Evolutionary conservation across 1,140 invertebrate genomes (phyloP), one percentile per base, ranked within the genome.

Genomic region (Maconellicoccus hirsutus): DNA sequence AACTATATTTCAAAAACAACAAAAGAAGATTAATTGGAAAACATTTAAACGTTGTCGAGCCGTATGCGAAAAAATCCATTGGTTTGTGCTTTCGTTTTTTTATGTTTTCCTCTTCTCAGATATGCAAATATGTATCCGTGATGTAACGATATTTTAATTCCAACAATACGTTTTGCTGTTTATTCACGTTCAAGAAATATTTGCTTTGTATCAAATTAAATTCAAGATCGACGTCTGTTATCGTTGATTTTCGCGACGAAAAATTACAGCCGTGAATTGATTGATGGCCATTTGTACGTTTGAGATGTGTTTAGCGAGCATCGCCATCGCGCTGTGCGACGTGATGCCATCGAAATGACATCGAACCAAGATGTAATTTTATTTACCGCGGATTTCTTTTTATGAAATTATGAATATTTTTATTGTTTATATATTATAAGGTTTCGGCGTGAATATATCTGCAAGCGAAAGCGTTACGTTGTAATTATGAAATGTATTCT

Each of bases 11-110:
- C 42, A 52, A 52, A 52, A 16, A 14, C n/a, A 52, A 52, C 42
- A 52, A 52, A 33, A 52, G 42, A 52, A 19, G 42, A 52, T 52
- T 52, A 52, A 52, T 52, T 52, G n/a, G 42, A 52, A 52, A 52
- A 14, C 42, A 52, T 52, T 52, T 16, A 52, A 52, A 52, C n/a
- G 42, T 16, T 52, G 42, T 52, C 12, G 42, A 52, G 42, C 3
- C 42, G n/a, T 33, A 33, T 6, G n/a, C n/a, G 42, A 52, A 16
- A 52, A 52, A 52, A 52, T 33, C 29, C 29, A 12, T 33, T 6
- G 29, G 12, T 52, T 52, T 52, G 33, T 38, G 33, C n/a, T 52
- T 16, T 52, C 42, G 42, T 16, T 4, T 52, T 52, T 52, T 52
- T 52, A 14, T 38, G 6, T 38, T 38, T 38, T 14, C 6, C 14